These are phyloP conservation scores for Saturnia japonica DNA, from an alignment of 2,888 invertebrate genomes.

Conservation along the genomic window DNA sequence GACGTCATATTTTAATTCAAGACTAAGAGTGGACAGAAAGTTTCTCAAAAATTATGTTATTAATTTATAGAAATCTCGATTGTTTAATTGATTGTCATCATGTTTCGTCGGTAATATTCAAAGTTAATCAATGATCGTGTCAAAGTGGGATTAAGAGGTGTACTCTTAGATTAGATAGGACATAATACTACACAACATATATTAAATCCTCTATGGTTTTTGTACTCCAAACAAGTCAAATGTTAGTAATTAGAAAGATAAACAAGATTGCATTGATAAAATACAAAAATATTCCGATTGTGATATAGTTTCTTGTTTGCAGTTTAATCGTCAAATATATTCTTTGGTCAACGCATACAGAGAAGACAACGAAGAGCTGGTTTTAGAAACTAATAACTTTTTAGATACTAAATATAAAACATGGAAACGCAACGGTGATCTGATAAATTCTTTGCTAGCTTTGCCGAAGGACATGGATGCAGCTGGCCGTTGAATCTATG, in stretches of 20 bases:
- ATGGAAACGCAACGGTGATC: constrained; percentile 86
- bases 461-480: constrained; percentile 88
- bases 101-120: constrained; percentile 16
- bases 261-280: constrained; percentile 9
- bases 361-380: constrained; percentile 38
- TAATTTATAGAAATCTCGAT: constrained; percentile 2
- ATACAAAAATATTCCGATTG: background rate
- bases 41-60: too few relatives aligned
- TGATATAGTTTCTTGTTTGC: constrained; percentile 32
- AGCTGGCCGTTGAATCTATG: constrained; percentile 83
- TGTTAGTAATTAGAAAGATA: constrained; percentile 11
- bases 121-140: constrained; percentile 16
- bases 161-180: constrained; percentile 23
- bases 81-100: background rate
- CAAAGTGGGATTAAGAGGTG: constrained; percentile 19
- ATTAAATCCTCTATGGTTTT: constrained; percentile 16
- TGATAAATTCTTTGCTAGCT: constrained; percentile 88
- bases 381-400: constrained; percentile 49
- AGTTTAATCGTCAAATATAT: constrained; percentile 56
- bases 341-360: constrained; percentile 56
- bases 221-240: constrained; percentile 12
- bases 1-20: background rate
- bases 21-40: background rate
- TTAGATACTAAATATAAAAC: constrained; percentile 57
- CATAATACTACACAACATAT: constrained; percentile 11